A percentile compares a stretch with the other conserved stretches of the same genome.
phyloP scores from a whole-genome alignment of 2,113 vertebrate species.

The Spizaetus ornatus region DNA sequence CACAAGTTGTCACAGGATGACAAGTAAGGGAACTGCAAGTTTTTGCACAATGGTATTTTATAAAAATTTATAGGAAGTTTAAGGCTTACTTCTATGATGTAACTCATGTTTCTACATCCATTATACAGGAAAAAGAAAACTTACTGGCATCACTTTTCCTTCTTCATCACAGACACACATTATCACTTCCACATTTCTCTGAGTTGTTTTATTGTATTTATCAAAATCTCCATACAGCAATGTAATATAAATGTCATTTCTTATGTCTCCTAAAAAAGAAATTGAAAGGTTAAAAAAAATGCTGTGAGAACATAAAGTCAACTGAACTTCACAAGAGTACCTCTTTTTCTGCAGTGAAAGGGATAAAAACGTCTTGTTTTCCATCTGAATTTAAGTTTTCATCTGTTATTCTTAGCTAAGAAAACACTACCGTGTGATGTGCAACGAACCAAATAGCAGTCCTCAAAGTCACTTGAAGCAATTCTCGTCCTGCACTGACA shows the following conservation, averaged over 20 bases:
- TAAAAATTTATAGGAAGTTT: background rate
- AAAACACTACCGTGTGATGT: background rate
- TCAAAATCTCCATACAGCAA: constrained; percentile 91
- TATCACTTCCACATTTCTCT: constrained; percentile 96
- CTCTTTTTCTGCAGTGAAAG: background rate
- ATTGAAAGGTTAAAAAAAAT: background rate
- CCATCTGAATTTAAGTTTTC: background rate
- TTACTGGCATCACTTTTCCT: constrained; percentile 89
- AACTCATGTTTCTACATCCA: background rate
- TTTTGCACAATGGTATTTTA: background rate
- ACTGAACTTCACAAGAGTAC: background rate
- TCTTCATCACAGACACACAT: constrained; percentile 95
- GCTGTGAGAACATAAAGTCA: background rate
- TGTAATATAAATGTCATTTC: constrained; percentile 97
- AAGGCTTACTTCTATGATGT: background rate
- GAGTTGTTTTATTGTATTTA: constrained; percentile 96
- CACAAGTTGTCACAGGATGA: background rate
- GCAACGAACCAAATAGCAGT: background rate
- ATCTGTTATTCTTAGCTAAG: background rate
- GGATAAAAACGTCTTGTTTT: background rate
- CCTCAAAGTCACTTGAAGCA: background rate
- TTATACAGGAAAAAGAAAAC: background rate
- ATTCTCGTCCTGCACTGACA: constrained; percentile 73
- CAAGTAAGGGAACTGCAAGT: background rate
- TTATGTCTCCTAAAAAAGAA: constrained; percentile 83